Conservation (phyloP, 2,797 vertebrate species). For the Pygocentrus nattereri region DNA sequence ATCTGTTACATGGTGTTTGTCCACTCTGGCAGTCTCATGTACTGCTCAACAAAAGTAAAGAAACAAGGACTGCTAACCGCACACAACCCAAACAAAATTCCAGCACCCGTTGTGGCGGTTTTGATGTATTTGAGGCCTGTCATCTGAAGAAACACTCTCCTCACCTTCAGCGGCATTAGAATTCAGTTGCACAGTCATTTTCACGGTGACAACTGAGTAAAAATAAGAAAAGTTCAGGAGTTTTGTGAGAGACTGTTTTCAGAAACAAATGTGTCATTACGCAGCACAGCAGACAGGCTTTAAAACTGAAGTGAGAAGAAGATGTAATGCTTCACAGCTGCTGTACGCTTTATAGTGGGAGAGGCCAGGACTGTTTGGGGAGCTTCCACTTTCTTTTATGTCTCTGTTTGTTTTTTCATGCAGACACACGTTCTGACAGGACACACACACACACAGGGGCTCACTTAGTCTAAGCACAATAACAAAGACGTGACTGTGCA, state of each 20-base stretch:
- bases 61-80: conserved; percentile 1
- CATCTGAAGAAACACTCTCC: background rate
- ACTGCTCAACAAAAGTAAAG: background rate
- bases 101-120: background rate
- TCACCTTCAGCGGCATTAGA: background rate
- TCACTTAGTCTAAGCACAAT: conserved; percentile 1
- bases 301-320: conserved; percentile 13
- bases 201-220: conserved; percentile 7
- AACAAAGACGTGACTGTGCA: conserved; percentile 31
- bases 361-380: conserved; percentile 24
- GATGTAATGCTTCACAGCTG: conserved; percentile 30
- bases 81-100: background rate
- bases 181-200: background rate
- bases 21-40: background rate
- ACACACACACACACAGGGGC: background rate
- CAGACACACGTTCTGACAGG: conserved; percentile 43
- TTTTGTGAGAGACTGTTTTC: conserved; percentile 9
- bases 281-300: conserved; percentile 20
- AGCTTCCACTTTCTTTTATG: conserved; percentile 42
- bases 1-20: background rate
- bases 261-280: conserved; percentile 38
- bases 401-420: conserved; percentile 39
- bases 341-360: conserved; percentile 29
- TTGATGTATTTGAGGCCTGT: conserved; percentile 8
- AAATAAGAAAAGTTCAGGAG: background rate